Conservation (phyloP, 2,797 vertebrate genomes). For the Fistularia tabacaria region DNA sequence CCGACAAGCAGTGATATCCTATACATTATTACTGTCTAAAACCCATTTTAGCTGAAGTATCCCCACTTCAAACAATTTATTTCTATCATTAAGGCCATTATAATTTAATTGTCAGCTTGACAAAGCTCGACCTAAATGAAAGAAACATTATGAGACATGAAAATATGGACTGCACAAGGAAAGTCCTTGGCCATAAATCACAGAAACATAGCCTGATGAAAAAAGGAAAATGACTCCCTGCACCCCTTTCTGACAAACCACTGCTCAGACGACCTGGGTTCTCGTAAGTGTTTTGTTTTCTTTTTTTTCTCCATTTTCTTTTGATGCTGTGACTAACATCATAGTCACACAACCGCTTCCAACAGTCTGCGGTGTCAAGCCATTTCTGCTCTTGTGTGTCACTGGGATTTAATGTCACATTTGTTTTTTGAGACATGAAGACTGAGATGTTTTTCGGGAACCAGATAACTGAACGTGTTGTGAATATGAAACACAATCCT, state of each 20-base stretch:
- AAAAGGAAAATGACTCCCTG: too few species aligned
- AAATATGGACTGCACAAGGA: too few species aligned
- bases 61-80: too few species aligned
- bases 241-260: neutral
- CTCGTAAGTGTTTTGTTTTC: conserved; percentile 57
- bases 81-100: too few species aligned
- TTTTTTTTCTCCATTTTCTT: conserved; percentile 43
- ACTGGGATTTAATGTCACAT: conserved; percentile 46
- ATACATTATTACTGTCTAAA: too few species aligned
- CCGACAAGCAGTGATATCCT: too few species aligned
- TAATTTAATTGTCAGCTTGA: too few species aligned
- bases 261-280: conserved; percentile 44
- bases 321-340: conserved; percentile 65
- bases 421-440: conserved; percentile 44
- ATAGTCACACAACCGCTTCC: conserved; percentile 60
- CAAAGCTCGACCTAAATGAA: too few species aligned
- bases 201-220: too few species aligned
- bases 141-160: too few species aligned
- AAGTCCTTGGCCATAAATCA: too few species aligned
- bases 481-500: conserved; percentile 46
- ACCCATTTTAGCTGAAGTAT: too few species aligned
- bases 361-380: conserved; percentile 35
- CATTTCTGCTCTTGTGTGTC: conserved; percentile 31
- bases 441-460: conserved; percentile 39
- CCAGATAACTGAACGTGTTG: conserved; percentile 39